Base-by-base conservation (phyloP, 2,797 vertebrate species). In the Syngnathus acus region DNA sequence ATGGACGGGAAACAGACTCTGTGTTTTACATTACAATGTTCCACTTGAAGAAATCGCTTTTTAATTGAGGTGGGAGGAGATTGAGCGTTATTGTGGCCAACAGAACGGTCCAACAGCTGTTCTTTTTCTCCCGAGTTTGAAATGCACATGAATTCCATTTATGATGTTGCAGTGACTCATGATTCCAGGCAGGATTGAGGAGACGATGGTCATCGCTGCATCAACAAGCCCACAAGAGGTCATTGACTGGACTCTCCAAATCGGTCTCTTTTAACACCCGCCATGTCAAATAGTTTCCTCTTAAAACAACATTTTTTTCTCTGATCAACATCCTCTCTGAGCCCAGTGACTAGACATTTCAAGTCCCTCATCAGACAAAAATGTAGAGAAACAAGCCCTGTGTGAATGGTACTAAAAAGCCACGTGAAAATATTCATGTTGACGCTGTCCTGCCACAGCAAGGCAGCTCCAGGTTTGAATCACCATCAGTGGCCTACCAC, bases 131-230 rank as follows among this genome's bases (percentile, higher is more conserved):
- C 50, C 8, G 19, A 0, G 58, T 60, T 60, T 39, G 17, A 60
- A 6, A 39, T 60, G 8, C 16, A 38, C 6, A 38, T 58, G 32
- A 32, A 58, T 60, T 58, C 8, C 38, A 60, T 60, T 60, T 40
- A 10, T 9, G 37, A 60, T 67, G 40, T 72, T 69, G 47, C 21
- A 71, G 66, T 86, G 82, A 86, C 72, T 88, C 83, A 89, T 80
- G 79, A 61, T 89, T 88, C 83, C 84, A 82, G 81, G 71, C 82
- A 85, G 39, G 42, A 50, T 62, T 61, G 65, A 11, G 5, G 23
- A 69, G 59, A 65, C 58, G 38, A 60, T 60, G 58, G 38, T 60
- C 58, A 39, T 59, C 37, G 32, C 57, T 40, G 19, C 37, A 60
- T 60, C 58, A 60, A 60, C 58, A 60, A 39, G 14, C 8, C 6